Percentiles rank a stretch among this genome's conserved stretches.
Evolutionary conservation across 2,113 vertebrate genomes (phyloP).

Genomic region (Xiphophorus couchianus): DNA sequence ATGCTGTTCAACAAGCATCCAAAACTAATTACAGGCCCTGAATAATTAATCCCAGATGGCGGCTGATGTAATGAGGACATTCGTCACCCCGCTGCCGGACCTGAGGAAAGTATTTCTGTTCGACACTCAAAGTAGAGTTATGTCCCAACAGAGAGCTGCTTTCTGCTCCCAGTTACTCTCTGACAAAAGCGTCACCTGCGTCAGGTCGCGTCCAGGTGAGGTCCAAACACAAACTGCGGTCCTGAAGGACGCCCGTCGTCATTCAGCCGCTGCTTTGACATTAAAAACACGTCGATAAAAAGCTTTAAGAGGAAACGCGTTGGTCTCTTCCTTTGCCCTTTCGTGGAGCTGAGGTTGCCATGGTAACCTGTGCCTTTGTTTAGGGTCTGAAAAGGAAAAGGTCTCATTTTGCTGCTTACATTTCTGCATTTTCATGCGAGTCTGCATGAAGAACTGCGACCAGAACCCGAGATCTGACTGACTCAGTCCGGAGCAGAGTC

Average conservation of each 20-base stretch:
- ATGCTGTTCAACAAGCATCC: slow-evolving; percentile 13
- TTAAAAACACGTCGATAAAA: slow-evolving; percentile 37
- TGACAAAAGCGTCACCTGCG: slow-evolving; percentile 8
- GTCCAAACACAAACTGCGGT: background rate
- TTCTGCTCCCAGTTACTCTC: slow-evolving; percentile 29
- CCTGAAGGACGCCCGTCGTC: background rate
- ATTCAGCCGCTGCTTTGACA: slow-evolving; percentile 16
- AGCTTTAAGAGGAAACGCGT: background rate
- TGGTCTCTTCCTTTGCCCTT: background rate
- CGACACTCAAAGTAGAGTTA: slow-evolving; percentile 42
- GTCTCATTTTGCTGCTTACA: slow-evolving; percentile 2
- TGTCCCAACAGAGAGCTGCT: background rate
- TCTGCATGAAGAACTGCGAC: background rate
- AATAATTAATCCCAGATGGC: slow-evolving; percentile 50
- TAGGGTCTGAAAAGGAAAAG: slow-evolving; percentile 6
- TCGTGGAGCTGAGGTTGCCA: background rate
- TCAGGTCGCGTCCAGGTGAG: background rate
- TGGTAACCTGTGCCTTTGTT: background rate
- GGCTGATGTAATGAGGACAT: slow-evolving; percentile 58
- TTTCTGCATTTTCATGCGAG: background rate
- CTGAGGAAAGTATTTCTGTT: slow-evolving; percentile 18
- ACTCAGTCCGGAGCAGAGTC: background rate
- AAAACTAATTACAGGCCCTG: slow-evolving; percentile 42
- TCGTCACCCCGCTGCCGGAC: slow-evolving; percentile 38
- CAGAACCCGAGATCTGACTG: background rate